Conservation (phyloP, 2,888 invertebrate species). For the Sicus ferrugineus region DNA sequence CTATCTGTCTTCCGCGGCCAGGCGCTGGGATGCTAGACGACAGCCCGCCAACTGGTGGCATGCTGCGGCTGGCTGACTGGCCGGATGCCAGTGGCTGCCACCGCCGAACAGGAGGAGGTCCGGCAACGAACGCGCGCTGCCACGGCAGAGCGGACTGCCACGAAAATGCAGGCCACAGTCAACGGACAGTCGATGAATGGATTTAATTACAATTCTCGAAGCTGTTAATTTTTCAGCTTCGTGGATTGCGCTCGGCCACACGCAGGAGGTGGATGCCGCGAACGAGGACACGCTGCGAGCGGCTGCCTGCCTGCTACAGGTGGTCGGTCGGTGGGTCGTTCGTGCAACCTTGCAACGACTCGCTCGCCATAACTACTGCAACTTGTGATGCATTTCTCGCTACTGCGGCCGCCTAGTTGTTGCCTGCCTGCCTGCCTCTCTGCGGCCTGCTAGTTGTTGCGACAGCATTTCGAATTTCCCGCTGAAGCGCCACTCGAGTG, state of each 20-base stretch:
- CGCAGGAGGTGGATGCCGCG: slow-evolving; percentile 11
- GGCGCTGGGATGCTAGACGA: slow-evolving; percentile 3
- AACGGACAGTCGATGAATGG: slow-evolving; percentile 30
- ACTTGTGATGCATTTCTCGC: neutral
- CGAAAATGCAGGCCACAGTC: slow-evolving; percentile 19
- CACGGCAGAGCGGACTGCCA: too few relatives aligned
- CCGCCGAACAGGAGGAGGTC: slow-evolving; percentile 19
- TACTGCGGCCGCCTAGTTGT: neutral
- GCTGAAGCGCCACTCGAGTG: slow-evolving; percentile 18
- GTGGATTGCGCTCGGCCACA: slow-evolving; percentile 16
- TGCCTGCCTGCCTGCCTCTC: neutral
- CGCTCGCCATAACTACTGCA: slow-evolving; percentile 3
- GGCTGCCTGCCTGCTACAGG: slow-evolving; percentile 16
- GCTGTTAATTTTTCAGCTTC: slow-evolving; percentile 33
- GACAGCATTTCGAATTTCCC: slow-evolving; percentile 11
- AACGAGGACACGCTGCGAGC: neutral
- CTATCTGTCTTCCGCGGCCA: slow-evolving; percentile 45
- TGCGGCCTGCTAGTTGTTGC: neutral
- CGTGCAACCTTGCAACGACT: slow-evolving; percentile 16
- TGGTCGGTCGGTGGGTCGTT: slow-evolving; percentile 16
- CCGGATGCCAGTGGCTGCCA: slow-evolving; percentile 2
- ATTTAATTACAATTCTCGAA: slow-evolving; percentile 34
- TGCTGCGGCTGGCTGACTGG: too few relatives aligned
- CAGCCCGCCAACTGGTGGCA: neutral
- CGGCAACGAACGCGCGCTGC: slow-evolving; percentile 7